phyloP scores from a whole-genome alignment of 2,888 invertebrate species.

The Selenia dentaria region DNA sequence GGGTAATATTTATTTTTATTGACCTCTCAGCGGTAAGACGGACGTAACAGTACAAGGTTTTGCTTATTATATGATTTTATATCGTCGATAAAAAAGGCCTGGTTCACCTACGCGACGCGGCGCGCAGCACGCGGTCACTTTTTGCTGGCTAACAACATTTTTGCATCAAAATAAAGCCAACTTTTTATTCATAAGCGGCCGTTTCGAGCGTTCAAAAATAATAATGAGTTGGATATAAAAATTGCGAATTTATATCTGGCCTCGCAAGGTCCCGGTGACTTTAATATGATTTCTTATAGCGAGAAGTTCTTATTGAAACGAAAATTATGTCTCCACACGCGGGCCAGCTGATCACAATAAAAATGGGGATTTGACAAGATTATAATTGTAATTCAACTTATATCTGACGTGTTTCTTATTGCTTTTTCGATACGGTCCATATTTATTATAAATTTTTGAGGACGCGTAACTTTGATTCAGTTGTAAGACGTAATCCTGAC shows the following conservation, averaged over 20 bases:
- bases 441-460: conserved; percentile 53
- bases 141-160: conserved; percentile 68
- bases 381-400: conserved; percentile 83
- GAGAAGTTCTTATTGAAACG: conserved; percentile 73
- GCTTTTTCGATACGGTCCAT: conserved; percentile 71
- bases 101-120: conserved; percentile 38
- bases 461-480: conserved; percentile 45
- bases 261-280: conserved; percentile 44
- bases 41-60: conserved; percentile 36
- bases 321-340: conserved; percentile 72
- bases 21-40: conserved; percentile 34
- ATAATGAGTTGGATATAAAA: conserved; percentile 80
- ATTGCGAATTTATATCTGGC: conserved; percentile 74
- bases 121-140: conserved; percentile 47
- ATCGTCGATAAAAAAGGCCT: conserved; percentile 39
- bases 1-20: conserved; percentile 43
- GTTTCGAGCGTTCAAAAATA: conserved; percentile 71
- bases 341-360: conserved; percentile 70
- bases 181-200: conserved; percentile 77
- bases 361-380: conserved; percentile 83
- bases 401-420: conserved; percentile 79
- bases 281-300: conserved; percentile 78
- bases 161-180: conserved; percentile 75
- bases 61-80: conserved; percentile 48
- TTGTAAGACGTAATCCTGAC: conserved; percentile 52